Base-by-base conservation (phyloP, 2,113 vertebrate genomes). In the Nothoprocta perdicaria region DNA sequence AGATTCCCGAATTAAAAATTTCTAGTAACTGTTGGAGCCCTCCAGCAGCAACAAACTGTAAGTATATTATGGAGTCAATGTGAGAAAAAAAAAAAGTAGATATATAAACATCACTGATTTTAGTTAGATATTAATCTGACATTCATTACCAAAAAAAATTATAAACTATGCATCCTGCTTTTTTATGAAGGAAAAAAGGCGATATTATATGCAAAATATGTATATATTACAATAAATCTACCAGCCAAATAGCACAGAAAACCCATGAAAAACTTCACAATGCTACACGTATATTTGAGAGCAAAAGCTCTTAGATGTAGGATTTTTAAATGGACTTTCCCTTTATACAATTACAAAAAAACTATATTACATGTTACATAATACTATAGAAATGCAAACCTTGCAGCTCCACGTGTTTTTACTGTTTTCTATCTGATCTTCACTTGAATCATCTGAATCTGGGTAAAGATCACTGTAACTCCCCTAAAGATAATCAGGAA, bases 361-460 rank as follows among this genome's bases (percentile, higher is more conserved):
- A 13, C 6, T 68, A 4, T 5, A 75, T 24, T 60, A 50, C 8
- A 22, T 50, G 80, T 65, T 71, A 88, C 3, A 61, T 12, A 78
- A 71, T 29, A 86, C 12, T 18, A 12, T 58, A 90, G 17, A 50
- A 43, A 85, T 86, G 80, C 97, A 88, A 94, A 99, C 99, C 99
- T 99, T 99, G 98, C 99, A 99, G 97, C 99, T 99, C 99, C 99
- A 99, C 0, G 98, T 98, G 97, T 99, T 99, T 97, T 99, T 99
- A 97, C 99, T 99, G 75, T 99, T 99, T 96, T 99, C 99, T 72
- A 99, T 99, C 97, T 99, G 99, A 97, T 99, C 99, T 95, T 99
- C 99, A 84, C 98, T 99, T 21, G 99, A 99, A 96, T 99, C 99
- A 86, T 99, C 99, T 1, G 99, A 99, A 95, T 99, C 99, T 48